Evolutionary conservation across 2,888 invertebrate species (phyloP).

Genomic region (Microplitis deprimator): DNA sequence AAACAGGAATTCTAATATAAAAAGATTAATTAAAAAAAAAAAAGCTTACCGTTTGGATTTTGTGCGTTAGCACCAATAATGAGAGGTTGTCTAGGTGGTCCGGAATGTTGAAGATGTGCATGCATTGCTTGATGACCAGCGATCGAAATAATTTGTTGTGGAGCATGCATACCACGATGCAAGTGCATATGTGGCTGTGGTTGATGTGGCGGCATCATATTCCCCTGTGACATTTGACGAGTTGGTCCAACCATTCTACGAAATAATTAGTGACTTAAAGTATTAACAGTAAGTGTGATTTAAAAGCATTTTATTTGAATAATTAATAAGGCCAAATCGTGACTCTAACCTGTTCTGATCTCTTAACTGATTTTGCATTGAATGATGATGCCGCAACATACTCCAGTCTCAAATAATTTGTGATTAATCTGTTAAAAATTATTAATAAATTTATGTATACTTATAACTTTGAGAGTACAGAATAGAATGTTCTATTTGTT

Average conservation of each 20-base stretch:
- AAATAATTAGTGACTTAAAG: slow-evolving; percentile 7
- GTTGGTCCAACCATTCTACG: slow-evolving; percentile 66
- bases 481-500: background rate
- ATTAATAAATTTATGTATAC: background rate
- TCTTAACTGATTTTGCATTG: slow-evolving; percentile 79
- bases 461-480: too few relatives aligned
- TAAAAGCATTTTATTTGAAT: background rate
- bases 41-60: slow-evolving; percentile 62
- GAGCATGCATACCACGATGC: slow-evolving; percentile 59
- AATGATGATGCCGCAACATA: slow-evolving; percentile 75
- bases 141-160: slow-evolving; percentile 69
- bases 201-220: slow-evolving; percentile 68
- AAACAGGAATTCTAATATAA: background rate
- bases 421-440: slow-evolving; percentile 58
- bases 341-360: slow-evolving; percentile 72
- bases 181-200: slow-evolving; percentile 63
- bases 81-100: slow-evolving; percentile 71
- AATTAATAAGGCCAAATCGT: background rate
- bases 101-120: slow-evolving; percentile 65
- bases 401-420: slow-evolving; percentile 48
- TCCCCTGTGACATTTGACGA: slow-evolving; percentile 69
- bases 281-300: background rate
- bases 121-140: slow-evolving; percentile 65
- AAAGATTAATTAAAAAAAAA: background rate
- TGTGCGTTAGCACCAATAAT: slow-evolving; percentile 73